Percentiles rank a stretch among this genome's conserved stretches.
Evolutionary conservation across 2,888 invertebrate species (phyloP).

Genomic region (Dasysyrphus tricinctus): DNA sequence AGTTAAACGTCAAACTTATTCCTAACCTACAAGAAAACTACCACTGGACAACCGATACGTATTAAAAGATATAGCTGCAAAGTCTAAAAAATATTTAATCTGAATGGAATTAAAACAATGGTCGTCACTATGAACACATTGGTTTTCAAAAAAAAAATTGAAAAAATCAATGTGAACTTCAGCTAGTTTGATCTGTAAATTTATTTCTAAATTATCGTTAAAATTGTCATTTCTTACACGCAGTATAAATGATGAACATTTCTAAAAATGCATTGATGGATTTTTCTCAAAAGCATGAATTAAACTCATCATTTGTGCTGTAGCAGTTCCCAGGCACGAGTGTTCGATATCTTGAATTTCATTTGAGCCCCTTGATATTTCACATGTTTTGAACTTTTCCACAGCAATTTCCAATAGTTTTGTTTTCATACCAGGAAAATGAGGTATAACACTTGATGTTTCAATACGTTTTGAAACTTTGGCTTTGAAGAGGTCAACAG

Average conservation of each 20-base stretch:
- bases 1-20: no score
- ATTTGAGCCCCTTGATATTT: slow-evolving; percentile 11
- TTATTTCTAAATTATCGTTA: no score
- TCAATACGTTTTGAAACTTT: slow-evolving; percentile 17
- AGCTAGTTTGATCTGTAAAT: no score
- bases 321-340: slow-evolving; percentile 17
- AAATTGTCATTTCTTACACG: background rate
- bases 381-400: slow-evolving; percentile 21
- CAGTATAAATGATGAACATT: background rate
- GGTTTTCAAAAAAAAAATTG: no score
- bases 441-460: slow-evolving; percentile 1
- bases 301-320: slow-evolving; percentile 39
- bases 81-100: no score
- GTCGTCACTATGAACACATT: no score
- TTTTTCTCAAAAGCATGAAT: slow-evolving; percentile 21
- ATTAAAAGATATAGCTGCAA: no score
- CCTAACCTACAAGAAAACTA: no score
- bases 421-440: slow-evolving; percentile 22
- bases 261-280: background rate
- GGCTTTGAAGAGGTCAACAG: slow-evolving; percentile 28
- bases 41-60: no score
- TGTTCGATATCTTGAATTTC: background rate
- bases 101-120: no score
- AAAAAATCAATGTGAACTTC: no score
- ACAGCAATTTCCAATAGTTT: slow-evolving; percentile 22